Evolutionary conservation across 92 coral and sea anemone species (phyloP), one percentile per base, ranked within the genome.

Genomic region (Phenganax subtilis): DNA sequence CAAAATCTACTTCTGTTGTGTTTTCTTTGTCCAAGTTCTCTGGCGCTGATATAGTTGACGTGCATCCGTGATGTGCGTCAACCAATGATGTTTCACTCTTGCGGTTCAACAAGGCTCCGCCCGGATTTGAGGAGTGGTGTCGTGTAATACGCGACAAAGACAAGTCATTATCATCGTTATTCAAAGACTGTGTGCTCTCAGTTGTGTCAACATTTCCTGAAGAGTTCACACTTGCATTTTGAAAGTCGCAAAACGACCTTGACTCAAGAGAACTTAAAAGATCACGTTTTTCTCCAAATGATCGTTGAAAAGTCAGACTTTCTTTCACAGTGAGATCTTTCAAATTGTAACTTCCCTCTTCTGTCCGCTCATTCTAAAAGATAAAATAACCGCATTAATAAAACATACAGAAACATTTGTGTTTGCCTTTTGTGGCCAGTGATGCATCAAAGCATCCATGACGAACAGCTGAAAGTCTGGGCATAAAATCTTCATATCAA

Each of bases 51-150:
- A 64, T 51, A 47, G 63, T 20, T 79, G 83, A 79, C 83, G 83
- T 79, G 83, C 65, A 63, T 79, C 83, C 83, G 61, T 54, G 47
- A 54, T 63, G 58, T 79, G 75, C 52, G 69, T 79, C 47, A 63
- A 69, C 83, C 83, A 79, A 65, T 65, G 75, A 79, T 10, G 7
- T 64, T 3, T 28, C 69, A 16, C 37, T 73, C 10, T 31, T 79
- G 83, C 55, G 83, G 74, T 53, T 54, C 8, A 30, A 10, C 14
- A 37, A 10, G 31, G 73, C 73, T 28, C 73, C 74, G 51, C 73
- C 83, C 54, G 74, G 52, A 16, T 65, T 61, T 17, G 74, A n/a
- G 11, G 71, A 11, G 71, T 4, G 53, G 8, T 27, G 73, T n/a
- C 16, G 83, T 54, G 73, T 3, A 79, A 64, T 15, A 17, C 73